Evolutionary conservation across 1,140 invertebrate species (phyloP), one percentile per base, ranked within the genome.

Genomic region (Drosophila ohnishii): DNA sequence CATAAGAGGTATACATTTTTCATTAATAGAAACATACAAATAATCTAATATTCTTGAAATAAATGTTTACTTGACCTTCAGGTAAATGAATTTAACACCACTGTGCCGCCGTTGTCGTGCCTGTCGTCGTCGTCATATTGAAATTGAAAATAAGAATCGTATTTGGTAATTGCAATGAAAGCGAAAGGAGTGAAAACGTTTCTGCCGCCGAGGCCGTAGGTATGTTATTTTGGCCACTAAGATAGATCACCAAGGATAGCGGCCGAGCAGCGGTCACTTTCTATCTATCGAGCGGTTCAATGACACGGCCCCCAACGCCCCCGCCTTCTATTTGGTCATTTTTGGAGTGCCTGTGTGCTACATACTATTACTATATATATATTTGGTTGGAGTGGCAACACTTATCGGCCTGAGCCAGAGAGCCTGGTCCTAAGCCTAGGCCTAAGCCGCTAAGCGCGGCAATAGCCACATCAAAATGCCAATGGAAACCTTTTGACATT

Each of bases 101-200:
- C 70, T 67, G 83, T 85, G 55, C 62, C 22, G 32, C 55, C 59
- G 64, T 65, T 63, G 75, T 78, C 76, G 76, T 72, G 67, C 59
- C 76, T 87, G 83, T 87, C 84, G 85, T 80, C 80, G 84, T 78
- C 76, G 60, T 88, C 84, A 88, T 88, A 88, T 88, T 88, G 84
- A 88, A 88, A 88, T 88, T 89, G 84, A 88, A 88, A 88, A 88
- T 88, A 88, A 88, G 84, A 88, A 88, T 88, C 84, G 84, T 88
- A 88, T 88, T 88, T 88, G 84, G 84, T 88, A 88, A 88, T 88
- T 88, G 84, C 73, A 84, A 88, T 80, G 84, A 88, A 88, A 88
- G 84, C 84, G 84, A 88, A 88, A 88, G 84, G 84, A 88, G 84
- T 88, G 84, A 88, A 88, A 88, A 88, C 85, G 56, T 78, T 78